Percentiles rank a stretch among this genome's conserved stretches.
Conservation (phyloP, 2,113 vertebrate genomes). For the Anolis carolinensis region DNA sequence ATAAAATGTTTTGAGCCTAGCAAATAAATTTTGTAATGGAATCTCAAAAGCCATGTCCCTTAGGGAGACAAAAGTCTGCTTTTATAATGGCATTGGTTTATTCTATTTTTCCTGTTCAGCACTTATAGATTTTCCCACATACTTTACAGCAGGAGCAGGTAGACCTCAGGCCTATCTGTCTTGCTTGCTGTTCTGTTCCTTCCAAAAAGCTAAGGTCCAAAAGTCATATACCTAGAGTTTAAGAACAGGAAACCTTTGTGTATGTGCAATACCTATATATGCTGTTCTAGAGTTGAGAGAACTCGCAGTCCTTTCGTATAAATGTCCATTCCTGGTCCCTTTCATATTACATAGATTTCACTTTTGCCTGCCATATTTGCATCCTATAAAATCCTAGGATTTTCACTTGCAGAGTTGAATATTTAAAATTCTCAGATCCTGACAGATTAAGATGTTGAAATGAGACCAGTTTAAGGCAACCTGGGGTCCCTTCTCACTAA, state of each 20-base stretch:
- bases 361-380: too few species aligned
- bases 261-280: too few species aligned
- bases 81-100: constrained; percentile 29
- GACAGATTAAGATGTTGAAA: too few species aligned
- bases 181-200: background rate
- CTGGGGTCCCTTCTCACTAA: too few species aligned
- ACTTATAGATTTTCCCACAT: background rate
- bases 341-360: too few species aligned
- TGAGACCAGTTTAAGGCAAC: too few species aligned
- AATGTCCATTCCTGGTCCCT: background rate
- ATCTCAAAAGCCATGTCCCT: constrained; percentile 13
- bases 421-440: too few species aligned
- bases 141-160: background rate
- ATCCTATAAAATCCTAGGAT: too few species aligned
- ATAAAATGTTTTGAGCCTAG: constrained; percentile 36
- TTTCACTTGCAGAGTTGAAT: too few species aligned
- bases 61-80: constrained; percentile 21
- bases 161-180: background rate
- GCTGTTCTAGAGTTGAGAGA: background rate
- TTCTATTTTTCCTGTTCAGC: constrained; percentile 30
- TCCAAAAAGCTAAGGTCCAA: background rate
- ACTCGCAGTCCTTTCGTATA: background rate
- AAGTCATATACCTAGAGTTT: background rate
- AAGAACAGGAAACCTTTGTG: too few species aligned
- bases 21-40: constrained; percentile 48